phyloP scores from a whole-genome alignment of 2,888 invertebrate species.

The Caenorhabditis sinica region DNA sequence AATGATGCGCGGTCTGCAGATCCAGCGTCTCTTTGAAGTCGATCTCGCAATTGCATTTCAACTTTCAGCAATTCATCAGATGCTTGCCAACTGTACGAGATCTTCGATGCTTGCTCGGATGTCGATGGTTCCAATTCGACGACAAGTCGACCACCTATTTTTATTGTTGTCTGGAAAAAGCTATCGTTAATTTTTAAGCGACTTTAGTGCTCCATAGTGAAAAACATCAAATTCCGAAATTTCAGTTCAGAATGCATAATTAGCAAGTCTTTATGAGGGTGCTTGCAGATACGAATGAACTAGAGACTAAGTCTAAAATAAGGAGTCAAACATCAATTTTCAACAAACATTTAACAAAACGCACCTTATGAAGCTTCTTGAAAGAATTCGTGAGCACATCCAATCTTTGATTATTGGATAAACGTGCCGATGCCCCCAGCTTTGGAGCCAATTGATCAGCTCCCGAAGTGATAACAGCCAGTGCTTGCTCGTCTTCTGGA shows the following conservation, averaged over 20 bases:
- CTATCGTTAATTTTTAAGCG: not conserved
- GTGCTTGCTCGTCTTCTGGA: slow-evolving; percentile 61
- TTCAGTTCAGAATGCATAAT: no score
- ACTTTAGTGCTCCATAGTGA: not conserved
- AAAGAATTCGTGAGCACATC: slow-evolving; percentile 71
- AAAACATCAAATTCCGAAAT: no score
- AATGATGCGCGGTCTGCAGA: slow-evolving; percentile 33
- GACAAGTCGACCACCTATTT: slow-evolving; percentile 72
- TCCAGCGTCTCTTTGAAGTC: slow-evolving; percentile 49
- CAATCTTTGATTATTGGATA: slow-evolving; percentile 74
- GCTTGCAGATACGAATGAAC: no score
- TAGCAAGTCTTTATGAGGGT: no score
- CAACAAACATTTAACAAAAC: not conserved
- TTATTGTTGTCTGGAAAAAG: slow-evolving; percentile 62
- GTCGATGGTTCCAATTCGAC: slow-evolving; percentile 77
- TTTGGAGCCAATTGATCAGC: slow-evolving; percentile 75
- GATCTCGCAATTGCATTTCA: slow-evolving; percentile 68
- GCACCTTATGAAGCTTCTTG: slow-evolving; percentile 69
- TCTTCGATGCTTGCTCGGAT: slow-evolving; percentile 57
- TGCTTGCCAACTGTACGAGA: slow-evolving; percentile 64
- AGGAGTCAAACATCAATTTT: no score
- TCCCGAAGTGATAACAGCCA: slow-evolving; percentile 62
- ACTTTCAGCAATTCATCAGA: slow-evolving; percentile 72
- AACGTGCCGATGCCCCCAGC: slow-evolving; percentile 71
- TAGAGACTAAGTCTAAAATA: no score